Conservation (phyloP, 2,888 invertebrate genomes). For the Andrena marginata region DNA sequence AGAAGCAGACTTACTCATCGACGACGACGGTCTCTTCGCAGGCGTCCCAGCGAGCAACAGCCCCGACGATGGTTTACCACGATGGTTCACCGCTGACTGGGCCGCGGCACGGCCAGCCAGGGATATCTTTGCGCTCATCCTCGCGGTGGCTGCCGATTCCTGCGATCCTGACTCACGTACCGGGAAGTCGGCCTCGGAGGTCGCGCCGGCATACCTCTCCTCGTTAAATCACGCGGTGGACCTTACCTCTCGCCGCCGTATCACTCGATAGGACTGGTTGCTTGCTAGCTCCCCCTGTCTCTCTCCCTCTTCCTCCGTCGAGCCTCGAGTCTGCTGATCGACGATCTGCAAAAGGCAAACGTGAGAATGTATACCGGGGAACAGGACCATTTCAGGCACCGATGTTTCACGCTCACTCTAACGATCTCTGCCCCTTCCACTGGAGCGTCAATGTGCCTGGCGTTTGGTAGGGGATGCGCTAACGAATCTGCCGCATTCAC, state of each 20-base stretch:
- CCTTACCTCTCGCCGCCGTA: constrained; percentile 16
- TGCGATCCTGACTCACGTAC: constrained; percentile 78
- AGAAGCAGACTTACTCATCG: constrained; percentile 65
- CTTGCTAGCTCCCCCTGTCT: neutral
- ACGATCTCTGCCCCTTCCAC: neutral
- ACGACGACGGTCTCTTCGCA: constrained; percentile 64
- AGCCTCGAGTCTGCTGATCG: constrained; percentile 22
- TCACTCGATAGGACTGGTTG: constrained; percentile 16
- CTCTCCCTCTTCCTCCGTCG: neutral
- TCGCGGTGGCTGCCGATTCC: constrained; percentile 63
- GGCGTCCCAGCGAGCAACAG: constrained; percentile 62
- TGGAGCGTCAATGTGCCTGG: neutral
- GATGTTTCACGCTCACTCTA: neutral
- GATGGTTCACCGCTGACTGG: constrained; percentile 79
- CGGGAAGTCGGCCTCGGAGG: constrained; percentile 73
- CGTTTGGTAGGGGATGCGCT: neutral
- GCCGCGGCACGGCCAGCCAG: constrained; percentile 67
- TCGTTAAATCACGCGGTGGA: constrained; percentile 41
- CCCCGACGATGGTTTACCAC: constrained; percentile 63
- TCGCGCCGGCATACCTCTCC: constrained; percentile 59
- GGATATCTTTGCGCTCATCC: constrained; percentile 81
- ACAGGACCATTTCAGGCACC: constrained; percentile 3
- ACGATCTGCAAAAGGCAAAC: constrained; percentile 24
- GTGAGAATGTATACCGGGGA: neutral
- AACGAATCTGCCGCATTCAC: neutral